phyloP scores from a whole-genome alignment of 2,888 invertebrate species.

The Pinctada fucata region DNA sequence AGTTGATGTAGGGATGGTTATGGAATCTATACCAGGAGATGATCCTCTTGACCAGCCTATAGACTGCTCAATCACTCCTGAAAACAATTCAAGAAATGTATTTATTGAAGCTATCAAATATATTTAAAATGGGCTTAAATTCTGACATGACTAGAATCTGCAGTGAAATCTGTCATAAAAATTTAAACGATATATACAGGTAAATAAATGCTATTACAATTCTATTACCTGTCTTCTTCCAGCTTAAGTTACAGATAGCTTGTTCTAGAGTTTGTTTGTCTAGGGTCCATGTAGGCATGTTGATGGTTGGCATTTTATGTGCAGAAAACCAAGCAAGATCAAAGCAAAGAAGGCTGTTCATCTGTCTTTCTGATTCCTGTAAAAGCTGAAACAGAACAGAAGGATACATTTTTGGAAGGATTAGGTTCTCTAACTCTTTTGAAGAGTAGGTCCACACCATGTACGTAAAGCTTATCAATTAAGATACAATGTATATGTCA shows the following conservation, averaged over 20 bases:
- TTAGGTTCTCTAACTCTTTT: no score
- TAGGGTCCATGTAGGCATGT: constrained; percentile 47
- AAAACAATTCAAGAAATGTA: background rate
- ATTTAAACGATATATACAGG: no score
- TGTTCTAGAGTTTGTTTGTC: constrained; percentile 30
- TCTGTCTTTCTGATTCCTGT: constrained; percentile 44
- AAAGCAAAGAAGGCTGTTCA: constrained; percentile 46
- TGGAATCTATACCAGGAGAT: background rate
- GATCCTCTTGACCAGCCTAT: background rate
- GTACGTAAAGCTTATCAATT: no score
- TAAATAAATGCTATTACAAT: no score
- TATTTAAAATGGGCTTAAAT: background rate
- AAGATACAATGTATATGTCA: background rate
- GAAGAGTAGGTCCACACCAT: no score
- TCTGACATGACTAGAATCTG: background rate
- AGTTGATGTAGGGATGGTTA: background rate
- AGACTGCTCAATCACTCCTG: background rate
- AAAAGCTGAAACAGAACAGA: constrained; percentile 41
- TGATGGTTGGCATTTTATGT: constrained; percentile 38
- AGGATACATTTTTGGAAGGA: background rate
- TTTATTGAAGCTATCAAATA: no score
- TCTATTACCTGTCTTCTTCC: constrained; percentile 25
- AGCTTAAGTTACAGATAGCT: constrained; percentile 32
- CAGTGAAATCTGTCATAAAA: background rate
- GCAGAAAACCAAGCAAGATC: constrained; percentile 45